A percentile compares a stretch with the other conserved stretches of the same genome.
Conservation (phyloP, 2,113 vertebrate genomes). For the Chroicocephalus ridibundus region DNA sequence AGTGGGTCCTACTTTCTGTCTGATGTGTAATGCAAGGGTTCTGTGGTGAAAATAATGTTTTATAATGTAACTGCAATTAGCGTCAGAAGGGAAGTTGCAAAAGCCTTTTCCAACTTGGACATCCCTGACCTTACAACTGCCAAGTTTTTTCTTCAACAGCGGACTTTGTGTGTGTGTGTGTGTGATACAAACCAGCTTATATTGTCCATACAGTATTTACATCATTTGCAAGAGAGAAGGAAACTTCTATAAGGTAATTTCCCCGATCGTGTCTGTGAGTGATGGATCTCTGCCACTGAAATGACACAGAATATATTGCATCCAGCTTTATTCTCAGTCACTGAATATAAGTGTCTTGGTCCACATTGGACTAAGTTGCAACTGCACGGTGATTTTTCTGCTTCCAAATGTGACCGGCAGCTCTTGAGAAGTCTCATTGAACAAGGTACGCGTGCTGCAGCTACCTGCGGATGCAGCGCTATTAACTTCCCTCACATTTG, state of each 20-base stretch:
- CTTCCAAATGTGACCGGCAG: background rate
- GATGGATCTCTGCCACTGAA: background rate
- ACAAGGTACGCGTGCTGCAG: rapidly evolving
- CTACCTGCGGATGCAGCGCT: background rate
- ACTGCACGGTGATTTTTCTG: background rate
- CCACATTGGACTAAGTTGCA: background rate
- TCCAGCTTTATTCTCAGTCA: background rate
- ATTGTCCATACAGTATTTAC: background rate
- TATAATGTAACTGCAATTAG: background rate
- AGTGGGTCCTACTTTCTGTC: background rate
- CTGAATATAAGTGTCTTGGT: background rate
- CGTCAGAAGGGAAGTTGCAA: background rate
- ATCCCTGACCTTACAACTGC: background rate
- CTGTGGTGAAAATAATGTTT: background rate
- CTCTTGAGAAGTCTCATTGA: background rate
- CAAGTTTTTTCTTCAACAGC: background rate
- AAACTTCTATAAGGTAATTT: background rate
- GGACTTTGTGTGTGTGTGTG: background rate
- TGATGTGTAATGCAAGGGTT: background rate
- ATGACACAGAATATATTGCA: background rate
- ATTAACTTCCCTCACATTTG: background rate
- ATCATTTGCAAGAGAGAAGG: background rate
- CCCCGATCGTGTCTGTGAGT: background rate
- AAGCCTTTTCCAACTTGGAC: background rate
- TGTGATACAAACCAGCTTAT: background rate